Conservation (phyloP, 2,113 vertebrate genomes). For the Heterotis niloticus region DNA sequence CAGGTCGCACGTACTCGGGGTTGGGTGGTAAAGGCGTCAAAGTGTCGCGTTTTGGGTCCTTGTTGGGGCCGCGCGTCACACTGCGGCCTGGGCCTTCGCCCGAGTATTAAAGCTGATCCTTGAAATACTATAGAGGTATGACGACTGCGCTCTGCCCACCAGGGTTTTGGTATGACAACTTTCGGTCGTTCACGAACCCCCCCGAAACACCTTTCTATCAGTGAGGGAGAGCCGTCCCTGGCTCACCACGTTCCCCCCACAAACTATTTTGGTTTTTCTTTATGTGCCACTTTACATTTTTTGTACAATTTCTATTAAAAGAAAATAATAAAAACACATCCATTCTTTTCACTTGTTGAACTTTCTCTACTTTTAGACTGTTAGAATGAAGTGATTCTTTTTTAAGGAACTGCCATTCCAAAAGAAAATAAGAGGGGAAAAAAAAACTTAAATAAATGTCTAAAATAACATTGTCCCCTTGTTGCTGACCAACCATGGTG, state of each 20-base stretch:
- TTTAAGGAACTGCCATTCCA: slow-evolving; percentile 29
- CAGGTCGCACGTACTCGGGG: neutral
- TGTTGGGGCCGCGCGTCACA: slow-evolving; percentile 26
- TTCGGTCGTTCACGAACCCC: slow-evolving; percentile 37
- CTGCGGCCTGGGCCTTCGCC: slow-evolving; percentile 28
- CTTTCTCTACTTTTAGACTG: slow-evolving; percentile 43
- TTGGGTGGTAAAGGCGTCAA: slow-evolving; percentile 21
- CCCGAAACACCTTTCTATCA: slow-evolving; percentile 28
- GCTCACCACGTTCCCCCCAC: slow-evolving; percentile 46
- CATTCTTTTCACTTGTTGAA: slow-evolving; percentile 13
- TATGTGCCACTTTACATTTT: slow-evolving; percentile 51
- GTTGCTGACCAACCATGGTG: slow-evolving; percentile 98
- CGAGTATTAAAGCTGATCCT: slow-evolving; percentile 61
- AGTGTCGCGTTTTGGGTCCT: neutral
- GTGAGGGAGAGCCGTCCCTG: slow-evolving; percentile 44
- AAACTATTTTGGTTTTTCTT: slow-evolving; percentile 61
- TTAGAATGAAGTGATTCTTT: slow-evolving; percentile 47
- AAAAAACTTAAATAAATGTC: slow-evolving; percentile 47
- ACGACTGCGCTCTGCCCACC: slow-evolving; percentile 47
- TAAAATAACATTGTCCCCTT: slow-evolving; percentile 76
- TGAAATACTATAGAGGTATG: slow-evolving; percentile 63
- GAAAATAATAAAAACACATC: slow-evolving; percentile 39
- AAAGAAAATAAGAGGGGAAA: slow-evolving; percentile 47
- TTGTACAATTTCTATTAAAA: slow-evolving; percentile 48
- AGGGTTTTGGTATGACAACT: slow-evolving; percentile 46